Percentiles rank a stretch among this genome's conserved stretches.
Conservation (phyloP, 2,113 vertebrate genomes). For the Tupaia tana region DNA sequence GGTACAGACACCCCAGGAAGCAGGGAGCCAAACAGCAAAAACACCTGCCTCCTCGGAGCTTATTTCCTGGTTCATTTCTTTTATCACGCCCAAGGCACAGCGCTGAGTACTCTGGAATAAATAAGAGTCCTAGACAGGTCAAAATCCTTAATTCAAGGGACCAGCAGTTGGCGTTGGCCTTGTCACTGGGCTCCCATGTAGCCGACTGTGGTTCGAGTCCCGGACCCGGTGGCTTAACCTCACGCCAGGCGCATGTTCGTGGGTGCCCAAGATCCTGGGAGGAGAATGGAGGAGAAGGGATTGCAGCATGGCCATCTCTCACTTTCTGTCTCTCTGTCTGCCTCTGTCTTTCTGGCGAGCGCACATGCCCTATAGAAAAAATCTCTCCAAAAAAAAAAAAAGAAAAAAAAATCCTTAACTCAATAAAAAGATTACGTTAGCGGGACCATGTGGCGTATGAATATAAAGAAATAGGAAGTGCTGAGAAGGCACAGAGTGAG, state of each 20-base stretch:
- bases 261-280: no score
- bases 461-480: background rate
- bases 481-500: background rate
- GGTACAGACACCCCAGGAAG: background rate
- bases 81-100: background rate
- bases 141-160: slow-evolving; percentile 11
- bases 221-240: no score
- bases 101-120: background rate
- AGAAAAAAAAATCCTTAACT: slow-evolving; percentile 9
- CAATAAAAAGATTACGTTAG: background rate
- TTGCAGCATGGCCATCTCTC: no score
- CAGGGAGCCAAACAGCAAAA: background rate
- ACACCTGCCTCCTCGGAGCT: background rate
- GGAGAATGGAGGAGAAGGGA: no score
- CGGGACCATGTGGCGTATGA: background rate
- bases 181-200: no score
- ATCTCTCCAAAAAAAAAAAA: no score
- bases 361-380: no score
- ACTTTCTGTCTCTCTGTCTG: no score
- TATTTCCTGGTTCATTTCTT: background rate
- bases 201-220: no score
- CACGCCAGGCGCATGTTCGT: no score
- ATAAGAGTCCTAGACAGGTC: background rate
- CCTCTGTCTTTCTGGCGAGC: no score
- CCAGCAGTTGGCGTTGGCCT: no score